These are phyloP conservation scores for Trimorus sp. DNA, from an alignment of 2,888 invertebrate genomes.

Conservation along the genomic window DNA sequence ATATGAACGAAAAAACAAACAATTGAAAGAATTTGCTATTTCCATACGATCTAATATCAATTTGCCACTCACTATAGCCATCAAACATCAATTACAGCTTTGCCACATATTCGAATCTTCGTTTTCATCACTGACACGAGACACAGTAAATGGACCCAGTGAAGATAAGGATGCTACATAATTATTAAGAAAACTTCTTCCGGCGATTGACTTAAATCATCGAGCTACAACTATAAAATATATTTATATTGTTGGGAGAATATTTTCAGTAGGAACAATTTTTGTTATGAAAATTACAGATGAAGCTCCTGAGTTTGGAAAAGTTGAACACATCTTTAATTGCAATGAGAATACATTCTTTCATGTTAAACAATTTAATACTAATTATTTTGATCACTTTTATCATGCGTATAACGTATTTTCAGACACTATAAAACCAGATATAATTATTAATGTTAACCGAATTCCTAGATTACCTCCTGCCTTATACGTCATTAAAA, in stretches of 20 bases:
- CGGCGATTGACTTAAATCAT: neutral
- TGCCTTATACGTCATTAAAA: slow-evolving; percentile 6
- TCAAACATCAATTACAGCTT: slow-evolving; percentile 21
- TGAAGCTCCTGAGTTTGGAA: slow-evolving; percentile 44
- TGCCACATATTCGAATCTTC: neutral
- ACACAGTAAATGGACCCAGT: neutral
- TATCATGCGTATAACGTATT: slow-evolving; percentile 37
- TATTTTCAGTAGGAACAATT: slow-evolving; percentile 24
- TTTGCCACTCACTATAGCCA: slow-evolving; percentile 40
- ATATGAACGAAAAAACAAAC: slow-evolving; percentile 47
- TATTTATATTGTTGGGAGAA: slow-evolving; percentile 30
- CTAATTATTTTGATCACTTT: slow-evolving; percentile 33
- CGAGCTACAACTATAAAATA: neutral
- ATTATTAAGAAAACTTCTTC: neutral
- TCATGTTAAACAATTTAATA: slow-evolving; percentile 20
- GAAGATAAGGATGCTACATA: neutral
- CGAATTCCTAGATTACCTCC: slow-evolving; percentile 31
- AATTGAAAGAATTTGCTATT: slow-evolving; percentile 48
- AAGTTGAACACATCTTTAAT: slow-evolving; percentile 41
- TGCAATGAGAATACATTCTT: slow-evolving; percentile 25
- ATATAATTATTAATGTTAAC: slow-evolving; percentile 25
- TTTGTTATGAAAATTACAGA: slow-evolving; percentile 32
- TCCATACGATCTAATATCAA: slow-evolving; percentile 43
- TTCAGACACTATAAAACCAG: neutral
- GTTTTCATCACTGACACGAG: neutral